phyloP scores from a whole-genome alignment of 2,797 vertebrate species.

The Acanthurus tractus region DNA sequence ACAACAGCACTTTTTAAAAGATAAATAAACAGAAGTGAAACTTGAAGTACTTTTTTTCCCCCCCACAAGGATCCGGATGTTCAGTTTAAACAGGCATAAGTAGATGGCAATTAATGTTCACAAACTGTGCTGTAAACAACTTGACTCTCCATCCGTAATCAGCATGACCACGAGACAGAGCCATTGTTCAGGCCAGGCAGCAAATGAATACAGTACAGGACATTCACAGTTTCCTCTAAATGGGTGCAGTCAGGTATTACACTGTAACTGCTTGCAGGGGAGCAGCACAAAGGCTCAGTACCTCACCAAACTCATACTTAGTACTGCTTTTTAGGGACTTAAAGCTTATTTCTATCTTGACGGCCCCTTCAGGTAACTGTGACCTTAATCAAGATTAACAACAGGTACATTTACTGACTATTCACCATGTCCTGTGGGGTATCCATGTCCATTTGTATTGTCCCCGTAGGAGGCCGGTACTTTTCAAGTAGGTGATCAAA shows the following conservation, averaged over 20 bases:
- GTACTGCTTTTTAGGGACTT: constrained; percentile 16
- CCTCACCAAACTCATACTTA: constrained; percentile 8
- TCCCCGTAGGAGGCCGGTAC: constrained; percentile 21
- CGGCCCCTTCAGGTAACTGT: constrained; percentile 23
- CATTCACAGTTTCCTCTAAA: constrained; percentile 57
- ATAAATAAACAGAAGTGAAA: constrained; percentile 9
- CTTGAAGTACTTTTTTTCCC: constrained; percentile 35
- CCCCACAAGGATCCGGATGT: constrained; percentile 25
- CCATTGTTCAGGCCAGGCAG: constrained; percentile 64
- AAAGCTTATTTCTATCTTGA: constrained; percentile 41
- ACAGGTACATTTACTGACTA: constrained; percentile 33
- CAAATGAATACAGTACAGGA: constrained; percentile 51
- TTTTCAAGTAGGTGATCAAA: constrained; percentile 35
- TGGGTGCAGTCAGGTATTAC: constrained; percentile 29
- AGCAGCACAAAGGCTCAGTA: constrained; percentile 25
- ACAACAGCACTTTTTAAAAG: background rate
- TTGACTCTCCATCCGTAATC: constrained; percentile 44
- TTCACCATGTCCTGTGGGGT: constrained; percentile 19
- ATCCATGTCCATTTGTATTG: constrained; percentile 29
- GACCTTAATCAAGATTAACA: constrained; percentile 46
- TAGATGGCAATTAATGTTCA: constrained; percentile 49
- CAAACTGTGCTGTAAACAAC: constrained; percentile 61
- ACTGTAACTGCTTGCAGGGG: constrained; percentile 33
- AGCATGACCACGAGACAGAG: constrained; percentile 25
- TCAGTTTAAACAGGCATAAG: constrained; percentile 45